Conservation (phyloP, 2,888 invertebrate genomes). For the Eupithecia subfuscata region DNA sequence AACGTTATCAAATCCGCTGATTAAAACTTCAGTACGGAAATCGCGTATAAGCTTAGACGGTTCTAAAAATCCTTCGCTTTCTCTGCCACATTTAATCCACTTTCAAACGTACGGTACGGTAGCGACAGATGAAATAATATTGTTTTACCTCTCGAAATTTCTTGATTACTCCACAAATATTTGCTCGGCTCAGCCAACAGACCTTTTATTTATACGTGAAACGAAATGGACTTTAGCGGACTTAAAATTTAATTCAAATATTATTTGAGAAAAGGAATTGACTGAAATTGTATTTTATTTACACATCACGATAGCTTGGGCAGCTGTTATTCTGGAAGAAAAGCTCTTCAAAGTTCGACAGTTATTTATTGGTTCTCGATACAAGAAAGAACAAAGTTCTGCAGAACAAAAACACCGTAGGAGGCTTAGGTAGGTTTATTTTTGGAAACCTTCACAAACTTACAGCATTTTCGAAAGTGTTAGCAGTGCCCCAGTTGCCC, state of each 20-base stretch:
- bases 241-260: slow-evolving; percentile 20
- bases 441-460: background rate
- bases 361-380: background rate
- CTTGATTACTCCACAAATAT: slow-evolving; percentile 42
- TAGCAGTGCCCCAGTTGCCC: background rate
- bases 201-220: slow-evolving; percentile 30
- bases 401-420: background rate
- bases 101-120: slow-evolving; percentile 9
- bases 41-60: background rate
- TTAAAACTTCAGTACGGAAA: background rate
- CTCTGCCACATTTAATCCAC: slow-evolving; percentile 15
- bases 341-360: slow-evolving; percentile 1
- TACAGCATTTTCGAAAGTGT: background rate
- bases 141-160: slow-evolving; percentile 40
- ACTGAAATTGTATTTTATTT: background rate
- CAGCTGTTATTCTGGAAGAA: background rate
- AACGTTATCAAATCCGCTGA: background rate
- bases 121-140: slow-evolving; percentile 34
- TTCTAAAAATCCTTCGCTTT: background rate
- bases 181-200: slow-evolving; percentile 22
- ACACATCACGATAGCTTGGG: background rate
- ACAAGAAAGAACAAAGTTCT: background rate
- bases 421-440: background rate
- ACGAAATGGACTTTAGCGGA: slow-evolving; percentile 31
- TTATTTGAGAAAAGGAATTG: background rate